Base-by-base conservation (phyloP, 2,888 invertebrate genomes). In the Rhagonycha lutea region DNA sequence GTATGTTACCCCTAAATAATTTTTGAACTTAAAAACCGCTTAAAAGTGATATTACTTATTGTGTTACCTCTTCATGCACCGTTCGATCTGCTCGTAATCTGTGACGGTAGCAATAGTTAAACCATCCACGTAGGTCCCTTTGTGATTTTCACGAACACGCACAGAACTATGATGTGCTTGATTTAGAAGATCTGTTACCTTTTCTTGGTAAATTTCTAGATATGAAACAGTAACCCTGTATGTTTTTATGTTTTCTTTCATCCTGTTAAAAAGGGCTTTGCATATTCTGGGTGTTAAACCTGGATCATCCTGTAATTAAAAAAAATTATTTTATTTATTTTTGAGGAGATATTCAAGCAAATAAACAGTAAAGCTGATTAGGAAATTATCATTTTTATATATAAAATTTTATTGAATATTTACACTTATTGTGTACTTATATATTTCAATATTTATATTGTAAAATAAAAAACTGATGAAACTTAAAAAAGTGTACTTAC, bases 251-350 rank as follows among this genome's bases (percentile, higher is more conserved):
- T 95, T 94, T 14, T 93, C 92, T 14, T 93, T 93, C 91, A 96
- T 96, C 62, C 94, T 92, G 18, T 93, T 91, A 88, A 96, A 96
- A 73, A 96, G 89, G 80, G 94, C 93, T 81, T 95, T 93, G 85
- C 96, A 96, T 82, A 96, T 96, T 76, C 96, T 90, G 0, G 96
- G 96, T 85, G 96, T 96, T 60, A 96, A 89, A 2, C 96, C 96
- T 84, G 94, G 95, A 87, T 91, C 92, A 81, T 94, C 94, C 91
- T 94, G 87, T 4, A 18, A 18, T 18, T 86, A 86, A 77, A 68
- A 69, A 70, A 69, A n/a, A 47, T n/a, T 47, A 47, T 28, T 9
- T 28, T 28, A 62, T 60, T 68, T 68, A 14, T 11, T 67, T 11
- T 18, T 18, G 2, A 18, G 2, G 18, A 28, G 9, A 9, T 9